Evolutionary conservation across 1,140 invertebrate species (phyloP).

Genomic region (Panagrolaimus sp.): DNA sequence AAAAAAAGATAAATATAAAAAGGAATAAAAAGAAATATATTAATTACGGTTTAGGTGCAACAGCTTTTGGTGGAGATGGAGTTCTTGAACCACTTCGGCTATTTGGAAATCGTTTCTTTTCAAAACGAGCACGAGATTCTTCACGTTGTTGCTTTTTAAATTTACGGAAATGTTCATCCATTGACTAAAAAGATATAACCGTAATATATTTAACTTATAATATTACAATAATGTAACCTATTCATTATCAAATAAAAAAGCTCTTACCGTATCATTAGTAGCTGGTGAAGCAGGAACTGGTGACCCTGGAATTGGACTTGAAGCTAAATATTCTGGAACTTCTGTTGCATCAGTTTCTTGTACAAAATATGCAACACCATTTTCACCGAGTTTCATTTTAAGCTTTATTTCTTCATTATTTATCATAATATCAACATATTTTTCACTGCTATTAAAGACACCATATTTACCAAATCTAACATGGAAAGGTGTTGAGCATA

Average conservation of each 20-base stretch:
- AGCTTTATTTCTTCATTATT: conserved; percentile 82
- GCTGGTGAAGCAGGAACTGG: not conserved
- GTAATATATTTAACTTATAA: not conserved
- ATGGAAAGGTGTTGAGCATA: conserved; percentile 92
- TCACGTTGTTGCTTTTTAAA: conserved; percentile 16
- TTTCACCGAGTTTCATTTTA: conserved; percentile 97
- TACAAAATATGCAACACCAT: conserved; percentile 97
- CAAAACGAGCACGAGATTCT: conserved; percentile 13
- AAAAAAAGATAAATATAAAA: too few species aligned
- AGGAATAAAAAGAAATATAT: too few species aligned
- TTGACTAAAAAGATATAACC: not conserved
- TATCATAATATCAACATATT: conserved; percentile 95
- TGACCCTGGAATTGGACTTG: conserved; percentile 31
- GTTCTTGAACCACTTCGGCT: not conserved
- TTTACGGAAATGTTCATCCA: not conserved
- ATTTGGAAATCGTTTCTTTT: conserved; percentile 4
- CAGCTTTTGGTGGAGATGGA: not conserved
- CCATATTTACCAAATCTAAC: conserved; percentile 97
- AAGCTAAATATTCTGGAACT: conserved; percentile 41
- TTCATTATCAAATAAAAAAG: too few species aligned
- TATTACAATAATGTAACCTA: too few species aligned
- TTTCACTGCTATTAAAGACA: conserved; percentile 85
- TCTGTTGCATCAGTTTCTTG: conserved; percentile 63
- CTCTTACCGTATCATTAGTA: too few species aligned
- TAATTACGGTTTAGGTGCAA: too few species aligned